These are phyloP conservation scores for Aradus depressus DNA, from an alignment of 2,888 invertebrate species.

Conservation along the genomic window DNA sequence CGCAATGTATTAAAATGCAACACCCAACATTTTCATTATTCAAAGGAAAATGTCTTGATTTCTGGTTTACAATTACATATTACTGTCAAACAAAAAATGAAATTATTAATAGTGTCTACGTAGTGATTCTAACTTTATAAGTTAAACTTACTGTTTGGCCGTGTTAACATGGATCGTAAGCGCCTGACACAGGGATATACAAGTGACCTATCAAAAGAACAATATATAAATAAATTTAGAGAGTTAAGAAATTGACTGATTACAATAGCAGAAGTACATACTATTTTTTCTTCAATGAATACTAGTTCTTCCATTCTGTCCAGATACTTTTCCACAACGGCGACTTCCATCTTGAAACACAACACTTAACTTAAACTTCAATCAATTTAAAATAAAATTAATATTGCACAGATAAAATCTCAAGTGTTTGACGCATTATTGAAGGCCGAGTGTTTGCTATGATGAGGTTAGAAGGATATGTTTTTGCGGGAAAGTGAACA, in stretches of 20 bases:
- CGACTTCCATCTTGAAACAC: constrained; percentile 1
- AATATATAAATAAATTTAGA: not conserved
- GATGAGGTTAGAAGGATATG: too few relatives aligned
- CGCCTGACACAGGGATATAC: constrained; percentile 39
- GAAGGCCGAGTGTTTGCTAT: too few relatives aligned
- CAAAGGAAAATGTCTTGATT: not conserved
- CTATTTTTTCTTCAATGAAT: constrained; percentile 24
- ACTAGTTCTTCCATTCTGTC: constrained; percentile 22
- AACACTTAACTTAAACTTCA: too few relatives aligned
- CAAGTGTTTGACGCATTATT: too few relatives aligned
- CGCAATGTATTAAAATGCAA: not conserved
- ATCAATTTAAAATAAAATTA: too few relatives aligned
- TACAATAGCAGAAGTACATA: constrained; percentile 4
- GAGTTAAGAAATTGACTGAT: not conserved
- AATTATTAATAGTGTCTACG: too few relatives aligned
- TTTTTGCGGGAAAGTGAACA: not conserved
- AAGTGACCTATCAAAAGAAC: constrained; percentile 37
- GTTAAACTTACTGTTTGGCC: constrained; percentile 36
- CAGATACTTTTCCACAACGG: constrained; percentile 7
- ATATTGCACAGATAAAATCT: too few relatives aligned
- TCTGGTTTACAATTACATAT: not conserved
- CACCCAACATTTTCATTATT: not conserved
- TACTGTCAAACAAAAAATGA: not conserved
- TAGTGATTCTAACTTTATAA: too few relatives aligned
- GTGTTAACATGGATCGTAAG: constrained; percentile 39